Evolutionary conservation across 2,888 invertebrate genomes (phyloP).

Genomic region (Eristalis arbustorum): DNA sequence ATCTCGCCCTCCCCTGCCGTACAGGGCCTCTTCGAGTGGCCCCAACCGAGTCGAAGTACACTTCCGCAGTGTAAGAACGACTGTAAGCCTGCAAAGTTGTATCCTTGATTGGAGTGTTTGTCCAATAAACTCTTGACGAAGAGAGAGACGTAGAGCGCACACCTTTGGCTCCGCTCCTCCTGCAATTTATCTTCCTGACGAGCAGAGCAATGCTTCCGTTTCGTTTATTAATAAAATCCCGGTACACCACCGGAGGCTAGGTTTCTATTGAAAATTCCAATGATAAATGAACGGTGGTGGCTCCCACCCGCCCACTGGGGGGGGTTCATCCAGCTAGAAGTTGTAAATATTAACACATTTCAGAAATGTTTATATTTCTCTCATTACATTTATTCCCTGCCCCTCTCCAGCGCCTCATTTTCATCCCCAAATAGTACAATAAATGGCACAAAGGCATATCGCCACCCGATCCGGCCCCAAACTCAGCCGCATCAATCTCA

Average conservation of each 20-base stretch:
- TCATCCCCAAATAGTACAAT: slow-evolving; percentile 1
- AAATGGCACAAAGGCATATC: slow-evolving; percentile 24
- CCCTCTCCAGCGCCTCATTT: not conserved
- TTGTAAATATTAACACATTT: slow-evolving; percentile 65
- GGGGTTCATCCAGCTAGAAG: slow-evolving; percentile 52
- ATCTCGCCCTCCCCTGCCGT: not conserved
- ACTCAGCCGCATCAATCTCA: slow-evolving; percentile 40
- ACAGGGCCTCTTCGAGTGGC: not conserved
- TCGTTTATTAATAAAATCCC: slow-evolving; percentile 46
- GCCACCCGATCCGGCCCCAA: not conserved
- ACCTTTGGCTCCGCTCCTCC: slow-evolving; percentile 5
- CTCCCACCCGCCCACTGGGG: too few relatives aligned
- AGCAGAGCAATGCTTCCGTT: slow-evolving; percentile 16
- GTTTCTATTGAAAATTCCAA: slow-evolving; percentile 51
- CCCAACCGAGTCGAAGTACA: not conserved
- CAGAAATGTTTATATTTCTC: slow-evolving; percentile 52
- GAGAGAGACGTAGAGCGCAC: not conserved
- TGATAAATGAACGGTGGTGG: slow-evolving; percentile 61
- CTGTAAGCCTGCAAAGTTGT: slow-evolving; percentile 7
- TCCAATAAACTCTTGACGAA: slow-evolving; percentile 43
- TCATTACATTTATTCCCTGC: slow-evolving; percentile 24
- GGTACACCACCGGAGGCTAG: slow-evolving; percentile 18
- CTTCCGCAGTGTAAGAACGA: slow-evolving; percentile 3
- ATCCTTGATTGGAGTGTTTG: slow-evolving; percentile 34
- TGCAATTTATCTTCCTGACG: slow-evolving; percentile 36